Conservation (phyloP, 2,888 invertebrate species). For the Brassicogethes aeneus region DNA sequence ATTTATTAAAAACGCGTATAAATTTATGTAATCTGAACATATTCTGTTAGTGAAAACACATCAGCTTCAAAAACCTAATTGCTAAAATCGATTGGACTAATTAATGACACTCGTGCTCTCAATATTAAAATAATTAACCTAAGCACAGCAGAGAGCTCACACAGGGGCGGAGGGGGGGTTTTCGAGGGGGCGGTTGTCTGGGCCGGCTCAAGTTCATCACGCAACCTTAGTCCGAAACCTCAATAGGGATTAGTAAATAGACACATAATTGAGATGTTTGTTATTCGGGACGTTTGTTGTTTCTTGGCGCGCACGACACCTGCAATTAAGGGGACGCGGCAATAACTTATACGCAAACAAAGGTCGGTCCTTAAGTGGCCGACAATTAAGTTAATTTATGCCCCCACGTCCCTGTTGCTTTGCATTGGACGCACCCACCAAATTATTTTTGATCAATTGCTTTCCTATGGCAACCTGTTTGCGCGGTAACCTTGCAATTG, state of each 20-base stretch:
- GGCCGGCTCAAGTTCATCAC: slow-evolving; percentile 10
- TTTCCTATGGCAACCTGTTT: not conserved
- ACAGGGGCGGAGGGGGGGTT: not conserved
- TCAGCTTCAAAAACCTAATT: too few species aligned
- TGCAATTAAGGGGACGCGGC: slow-evolving; percentile 5
- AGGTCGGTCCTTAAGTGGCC: slow-evolving; percentile 6
- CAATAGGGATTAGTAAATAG: slow-evolving; percentile 14
- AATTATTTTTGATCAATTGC: not conserved
- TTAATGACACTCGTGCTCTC: slow-evolving; percentile 16
- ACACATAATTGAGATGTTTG: slow-evolving; percentile 13
- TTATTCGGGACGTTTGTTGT: slow-evolving; percentile 7
- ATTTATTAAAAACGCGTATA: too few species aligned
- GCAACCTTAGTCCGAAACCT: slow-evolving; percentile 9
- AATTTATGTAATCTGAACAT: too few species aligned
- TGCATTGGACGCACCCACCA: not conserved
- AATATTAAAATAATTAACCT: slow-evolving; percentile 18
- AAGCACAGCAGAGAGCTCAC: not conserved
- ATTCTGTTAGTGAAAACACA: too few species aligned
- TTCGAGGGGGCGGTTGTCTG: slow-evolving; percentile 1
- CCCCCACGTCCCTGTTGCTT: not conserved
- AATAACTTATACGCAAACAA: slow-evolving; percentile 7
- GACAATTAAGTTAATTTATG: not conserved
- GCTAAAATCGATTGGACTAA: too few species aligned
- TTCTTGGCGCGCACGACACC: slow-evolving; percentile 10
- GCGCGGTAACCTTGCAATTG: too few species aligned